Evolutionary conservation across 2,888 invertebrate species (phyloP), one percentile per base, ranked within the genome.

Genomic region (Ectemnius cavifrons): DNA sequence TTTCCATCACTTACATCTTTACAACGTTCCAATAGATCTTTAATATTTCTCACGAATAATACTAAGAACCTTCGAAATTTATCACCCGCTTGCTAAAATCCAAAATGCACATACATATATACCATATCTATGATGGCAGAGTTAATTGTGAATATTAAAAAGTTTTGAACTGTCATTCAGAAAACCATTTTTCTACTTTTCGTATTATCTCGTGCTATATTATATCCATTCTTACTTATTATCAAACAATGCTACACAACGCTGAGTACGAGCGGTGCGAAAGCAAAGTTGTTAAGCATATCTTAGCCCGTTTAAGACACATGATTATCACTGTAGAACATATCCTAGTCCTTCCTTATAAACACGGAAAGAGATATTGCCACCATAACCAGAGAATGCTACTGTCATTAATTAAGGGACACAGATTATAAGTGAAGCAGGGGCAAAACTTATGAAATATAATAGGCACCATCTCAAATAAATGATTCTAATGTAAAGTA

Each of bases 391-490:
- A 37, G 37, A 37, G 59, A 16, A 47, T 62, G 63, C 52, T 66
- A 74, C 57, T 74, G 56, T 72, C 45, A 68, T 67, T 62, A 62
- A 62, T 58, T 67, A 13, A 68, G 11, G 46, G 71, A 75, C 59
- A 67, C 64, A 63, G 23, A 52, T 66, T 63, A 63, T 45, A 59
- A 67, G 57, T 11, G 18, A 52, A 47, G 60, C 62, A 45, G 67
- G 57, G 14, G 45, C 20, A 37, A 63, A 84, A 76, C 82, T 83
- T 73, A 85, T 71, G 77, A 81, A 85, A 64, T 83, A 84, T 80
- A 86, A 80, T 81, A 88, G 83, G 86, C 87, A 89, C 84, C 87
- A 83, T 80, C 87, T 87, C 71, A 86, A 86, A 78, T 81, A 86
- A 65, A 83, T 85, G 82, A 86, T 82, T 46, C 79, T 85, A 77